Evolutionary conservation across 2,113 vertebrate species (phyloP).

Genomic region (Calyptomena viridis): DNA sequence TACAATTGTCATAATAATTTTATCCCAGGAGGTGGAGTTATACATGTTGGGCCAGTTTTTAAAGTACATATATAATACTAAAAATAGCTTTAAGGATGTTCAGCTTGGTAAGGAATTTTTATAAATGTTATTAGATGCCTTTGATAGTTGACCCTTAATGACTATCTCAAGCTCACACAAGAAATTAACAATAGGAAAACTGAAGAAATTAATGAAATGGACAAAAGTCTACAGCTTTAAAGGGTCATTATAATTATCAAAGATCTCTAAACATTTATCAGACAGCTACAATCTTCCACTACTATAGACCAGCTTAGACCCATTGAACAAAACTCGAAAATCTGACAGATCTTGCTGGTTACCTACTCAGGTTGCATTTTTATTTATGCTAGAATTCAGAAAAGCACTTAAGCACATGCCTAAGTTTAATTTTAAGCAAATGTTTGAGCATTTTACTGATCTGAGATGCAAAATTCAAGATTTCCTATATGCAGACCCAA

Average conservation of each 20-base stretch:
- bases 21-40: background rate
- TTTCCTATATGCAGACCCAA: slow-evolving; percentile 27
- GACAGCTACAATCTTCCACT: background rate
- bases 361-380: background rate
- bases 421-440: background rate
- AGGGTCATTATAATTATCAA: background rate
- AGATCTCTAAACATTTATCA: background rate
- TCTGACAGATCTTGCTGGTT: background rate
- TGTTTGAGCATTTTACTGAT: background rate
- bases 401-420: background rate
- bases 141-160: background rate
- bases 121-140: background rate
- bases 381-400: background rate
- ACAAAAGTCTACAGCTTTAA: background rate
- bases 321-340: background rate
- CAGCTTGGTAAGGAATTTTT: background rate
- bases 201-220: background rate
- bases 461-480: background rate
- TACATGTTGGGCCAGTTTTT: background rate
- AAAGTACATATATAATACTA: background rate
- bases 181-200: background rate
- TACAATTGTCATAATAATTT: background rate
- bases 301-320: background rate
- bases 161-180: background rate
- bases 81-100: background rate